Evolutionary conservation across 2,113 vertebrate genomes (phyloP).

Genomic region (Phocoena sinus): DNA sequence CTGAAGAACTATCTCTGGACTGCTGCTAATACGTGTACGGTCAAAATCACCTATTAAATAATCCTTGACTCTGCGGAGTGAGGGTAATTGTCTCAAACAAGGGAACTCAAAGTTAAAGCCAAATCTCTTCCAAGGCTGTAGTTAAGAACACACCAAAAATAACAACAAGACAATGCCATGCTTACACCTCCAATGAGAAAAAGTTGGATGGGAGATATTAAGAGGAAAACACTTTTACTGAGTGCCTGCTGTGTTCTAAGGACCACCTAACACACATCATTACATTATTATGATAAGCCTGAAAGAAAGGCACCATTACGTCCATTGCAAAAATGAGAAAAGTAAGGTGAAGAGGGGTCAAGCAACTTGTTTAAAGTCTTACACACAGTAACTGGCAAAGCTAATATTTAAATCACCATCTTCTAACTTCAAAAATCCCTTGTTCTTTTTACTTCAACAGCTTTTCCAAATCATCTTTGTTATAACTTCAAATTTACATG

Average conservation of each 20-base stretch:
- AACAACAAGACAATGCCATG: neutral
- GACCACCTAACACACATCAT: neutral
- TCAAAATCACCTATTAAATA: conserved; percentile 12
- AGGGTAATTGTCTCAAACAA: neutral
- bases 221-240: neutral
- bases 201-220: neutral
- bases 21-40: neutral
- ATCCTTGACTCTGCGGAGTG: neutral
- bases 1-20: neutral
- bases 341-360: neutral
- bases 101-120: neutral
- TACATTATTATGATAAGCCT: neutral
- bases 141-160: neutral
- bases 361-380: neutral
- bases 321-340: neutral
- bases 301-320: neutral
- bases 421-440: neutral
- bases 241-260: neutral
- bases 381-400: neutral
- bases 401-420: neutral
- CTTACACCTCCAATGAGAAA: neutral
- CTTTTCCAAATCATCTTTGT: neutral
- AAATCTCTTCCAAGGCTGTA: neutral
- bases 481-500: neutral
- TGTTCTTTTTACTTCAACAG: neutral